phyloP scores from a whole-genome alignment of 2,888 invertebrate species.

The Sylvicola fuscatus region DNA sequence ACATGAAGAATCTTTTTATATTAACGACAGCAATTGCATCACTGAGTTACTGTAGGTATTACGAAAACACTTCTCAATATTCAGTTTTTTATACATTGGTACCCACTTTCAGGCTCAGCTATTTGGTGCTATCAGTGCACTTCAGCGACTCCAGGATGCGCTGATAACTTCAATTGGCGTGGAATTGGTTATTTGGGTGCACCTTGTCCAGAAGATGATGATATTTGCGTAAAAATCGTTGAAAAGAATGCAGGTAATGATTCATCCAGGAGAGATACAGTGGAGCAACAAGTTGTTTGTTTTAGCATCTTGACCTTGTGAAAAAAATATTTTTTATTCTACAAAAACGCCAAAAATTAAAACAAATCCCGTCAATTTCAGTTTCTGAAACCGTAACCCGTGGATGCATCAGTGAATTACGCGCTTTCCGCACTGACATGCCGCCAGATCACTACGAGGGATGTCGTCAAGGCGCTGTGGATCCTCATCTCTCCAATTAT shows the following conservation, averaged over 20 bases:
- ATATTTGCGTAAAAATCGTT: conserved; percentile 75
- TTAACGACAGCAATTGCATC: too few species aligned
- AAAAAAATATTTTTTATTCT: too few species aligned
- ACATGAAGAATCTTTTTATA: too few species aligned
- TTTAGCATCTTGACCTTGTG: conserved; percentile 1
- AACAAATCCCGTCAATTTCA: conserved; percentile 16
- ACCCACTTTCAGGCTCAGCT: conserved; percentile 28
- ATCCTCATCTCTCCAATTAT: conserved; percentile 62
- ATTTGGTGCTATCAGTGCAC: conserved; percentile 82
- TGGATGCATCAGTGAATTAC: conserved; percentile 63
- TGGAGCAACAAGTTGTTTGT: neutral
- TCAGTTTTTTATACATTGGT: neutral
- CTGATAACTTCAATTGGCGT: conserved; percentile 64
- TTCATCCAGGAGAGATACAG: neutral
- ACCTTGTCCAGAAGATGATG: conserved; percentile 62
- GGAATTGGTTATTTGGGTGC: conserved; percentile 51
- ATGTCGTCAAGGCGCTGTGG: conserved; percentile 58
- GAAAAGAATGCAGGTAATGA: conserved; percentile 61
- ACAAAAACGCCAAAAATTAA: too few species aligned
- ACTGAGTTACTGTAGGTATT: too few species aligned
- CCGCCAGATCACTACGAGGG: conserved; percentile 87
- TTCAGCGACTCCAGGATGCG: conserved; percentile 76
- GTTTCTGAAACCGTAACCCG: conserved; percentile 62
- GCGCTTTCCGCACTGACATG: conserved; percentile 61
- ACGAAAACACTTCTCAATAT: too few species aligned